A percentile compares a stretch with the other conserved stretches of the same genome.
phyloP scores from a whole-genome alignment of 2,113 vertebrate genomes.

The Fregata magnificens region DNA sequence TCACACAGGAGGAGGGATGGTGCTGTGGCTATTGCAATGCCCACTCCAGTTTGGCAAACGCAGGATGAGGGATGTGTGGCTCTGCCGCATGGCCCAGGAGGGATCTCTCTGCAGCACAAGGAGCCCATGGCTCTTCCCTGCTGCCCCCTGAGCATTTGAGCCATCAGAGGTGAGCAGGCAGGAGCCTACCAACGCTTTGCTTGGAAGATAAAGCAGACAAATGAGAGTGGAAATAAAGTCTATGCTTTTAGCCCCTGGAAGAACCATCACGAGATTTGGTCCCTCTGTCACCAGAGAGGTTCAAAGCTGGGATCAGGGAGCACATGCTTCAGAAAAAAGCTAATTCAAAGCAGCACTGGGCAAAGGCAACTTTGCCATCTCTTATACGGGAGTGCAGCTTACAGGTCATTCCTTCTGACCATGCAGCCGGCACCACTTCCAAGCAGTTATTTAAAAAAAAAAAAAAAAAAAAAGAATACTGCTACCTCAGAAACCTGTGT shows the following conservation, averaged over 20 bases:
- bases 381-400: not conserved
- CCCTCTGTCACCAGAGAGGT: not conserved
- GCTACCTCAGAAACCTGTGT: not conserved
- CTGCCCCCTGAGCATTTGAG: not conserved
- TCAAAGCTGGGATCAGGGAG: not conserved
- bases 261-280: not conserved
- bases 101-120: not conserved
- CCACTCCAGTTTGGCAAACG: rapidly evolving
- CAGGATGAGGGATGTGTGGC: not conserved
- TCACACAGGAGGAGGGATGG: rapidly evolving
- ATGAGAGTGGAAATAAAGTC: not conserved
- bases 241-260: not conserved
- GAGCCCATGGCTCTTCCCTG: not conserved
- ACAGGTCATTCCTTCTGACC: not conserved
- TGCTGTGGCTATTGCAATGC: not conserved
- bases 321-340: not conserved
- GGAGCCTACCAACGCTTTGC: not conserved
- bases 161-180: not conserved
- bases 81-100: rapidly evolving
- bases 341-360: not conserved
- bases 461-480: not conserved
- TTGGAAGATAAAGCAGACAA: not conserved
- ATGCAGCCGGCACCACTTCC: not conserved
- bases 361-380: not conserved
- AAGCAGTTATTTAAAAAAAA: not conserved